Evolutionary conservation across 2,113 vertebrate species (phyloP), one percentile per base, ranked within the genome.

Genomic region (Lycaon pictus): DNA sequence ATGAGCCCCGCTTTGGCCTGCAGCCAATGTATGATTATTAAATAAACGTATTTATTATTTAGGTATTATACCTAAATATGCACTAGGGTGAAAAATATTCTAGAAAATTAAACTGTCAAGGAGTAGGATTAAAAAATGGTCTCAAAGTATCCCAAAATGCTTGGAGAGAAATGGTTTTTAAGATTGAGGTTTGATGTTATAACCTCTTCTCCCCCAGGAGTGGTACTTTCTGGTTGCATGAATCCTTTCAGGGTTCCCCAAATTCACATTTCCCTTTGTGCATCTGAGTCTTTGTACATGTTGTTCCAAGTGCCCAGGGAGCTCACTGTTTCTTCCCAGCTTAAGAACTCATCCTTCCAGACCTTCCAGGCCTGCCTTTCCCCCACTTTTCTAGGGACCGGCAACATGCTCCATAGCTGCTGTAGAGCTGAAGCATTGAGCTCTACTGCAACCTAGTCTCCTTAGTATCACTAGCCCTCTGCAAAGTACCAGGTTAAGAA

Each of bases 11-110:
- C 7, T 90, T 96, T 95, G 76, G 43, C 5, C 29, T 76, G 1
- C 58, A 90, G 86, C 65, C 67, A 92, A 92, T 88, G 5, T 35
- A 15, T 22, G 10, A 43, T 90, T 84, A 60, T 90, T 63, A 74
- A 90, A 89, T 74, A 91, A 91, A 63, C 23, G 29, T 82, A 55
- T 43, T 43, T 43, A 43, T 43, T 43, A 43, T 43, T 43, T 43
- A 43, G 43, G n/a, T 37, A 32, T 77, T 23, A 20, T 72, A 84
- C n/a, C 9, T 72, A 85, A 62, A 48, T 76, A 20, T 43, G 11
- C 8, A 60, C 3, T 48, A 13, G 60, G 15, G 27, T 71, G 19
- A 63, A 97, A 81, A 63, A 2, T 56, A 48, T 51, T 2, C 62
- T 58, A 32, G 80, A 77, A 83, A 82, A 72, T 51, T 43, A 80